Evolutionary conservation across 92 coral and sea anemone genomes (phyloP), one percentile per base, ranked within the genome.

Genomic region (Umimayanthus kanabou): DNA sequence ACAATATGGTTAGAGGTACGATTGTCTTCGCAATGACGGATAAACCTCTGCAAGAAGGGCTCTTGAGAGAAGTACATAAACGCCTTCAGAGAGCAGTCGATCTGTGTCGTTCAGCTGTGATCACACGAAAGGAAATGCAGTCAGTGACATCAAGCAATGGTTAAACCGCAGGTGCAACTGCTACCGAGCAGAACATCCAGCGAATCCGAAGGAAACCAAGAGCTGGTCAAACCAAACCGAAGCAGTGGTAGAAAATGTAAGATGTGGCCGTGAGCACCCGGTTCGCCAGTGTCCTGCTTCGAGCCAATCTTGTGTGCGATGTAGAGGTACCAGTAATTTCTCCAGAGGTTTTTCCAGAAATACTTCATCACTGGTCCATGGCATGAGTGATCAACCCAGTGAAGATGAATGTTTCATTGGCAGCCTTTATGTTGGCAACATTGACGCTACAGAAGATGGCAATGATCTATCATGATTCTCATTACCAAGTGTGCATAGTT

Each of bases 401-500:
- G 64, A 79, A 79, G 65, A 79, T 79, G 65, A 79, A 4, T 79
- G 45, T 79, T 33, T n/a, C 82, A 25, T 79, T 79, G 82, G 43
- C 23, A 79, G 82, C 67, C 61, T 79, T 18, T 79, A 79, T 79
- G 25, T 79, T 79, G 65, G 82, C 67, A 79, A 79, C 82, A 42
- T 79, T 79, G 29, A 79, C 6, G 64, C 82, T 25, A 2, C 82
- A 47, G n/a, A 73, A 73, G 39, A 57, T 29, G 64, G 64, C 45
- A 37, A 79, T 47, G 82, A 45, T 79, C 45, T 65, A 43, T 30
- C 82, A 47, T 45, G 82, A 65, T 79, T 79, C 42, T 43, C 82
- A 47, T 10, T 79, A 25, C 1, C 45, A 79, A 79, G 45, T 22
- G 82, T 79, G 42, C 64, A 45, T 39, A 57, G 82, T 47, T 79